Evolutionary conservation across 2,888 invertebrate species (phyloP).

Genomic region (Melinopterus prodromus): DNA sequence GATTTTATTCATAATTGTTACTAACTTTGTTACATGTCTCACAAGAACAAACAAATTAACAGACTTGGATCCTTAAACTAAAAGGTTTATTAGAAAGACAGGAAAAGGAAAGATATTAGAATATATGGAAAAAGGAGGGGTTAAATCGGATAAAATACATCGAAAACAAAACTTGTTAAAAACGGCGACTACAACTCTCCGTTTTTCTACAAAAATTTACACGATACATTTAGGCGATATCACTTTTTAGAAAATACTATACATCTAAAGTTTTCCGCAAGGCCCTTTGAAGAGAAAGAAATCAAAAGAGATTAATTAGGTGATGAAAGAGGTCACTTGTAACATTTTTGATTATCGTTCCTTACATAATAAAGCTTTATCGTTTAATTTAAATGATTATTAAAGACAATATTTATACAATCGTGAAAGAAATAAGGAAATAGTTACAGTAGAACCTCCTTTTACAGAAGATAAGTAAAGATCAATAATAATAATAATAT

Average conservation of each 20-base stretch:
- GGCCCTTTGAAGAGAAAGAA: not conserved
- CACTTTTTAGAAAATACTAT: constrained; percentile 39
- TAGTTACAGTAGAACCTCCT: constrained; percentile 17
- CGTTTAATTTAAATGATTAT: constrained; percentile 26
- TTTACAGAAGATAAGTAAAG: not conserved
- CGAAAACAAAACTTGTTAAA: not conserved
- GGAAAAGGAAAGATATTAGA: not conserved
- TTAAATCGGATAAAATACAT: not conserved
- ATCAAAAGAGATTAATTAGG: not conserved
- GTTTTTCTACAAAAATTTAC: constrained; percentile 13
- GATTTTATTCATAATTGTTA: not conserved
- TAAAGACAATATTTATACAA: constrained; percentile 9
- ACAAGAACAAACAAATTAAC: not conserved
- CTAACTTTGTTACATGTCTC: not conserved
- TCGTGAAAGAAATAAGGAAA: constrained; percentile 25
- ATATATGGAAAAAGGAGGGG: no score
- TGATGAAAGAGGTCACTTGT: not conserved
- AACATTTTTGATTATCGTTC: constrained; percentile 19
- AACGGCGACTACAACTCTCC: not conserved
- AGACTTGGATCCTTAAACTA: not conserved
- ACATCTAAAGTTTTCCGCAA: constrained; percentile 18
- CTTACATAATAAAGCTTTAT: constrained; percentile 27
- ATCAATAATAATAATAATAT: constrained; percentile 16
- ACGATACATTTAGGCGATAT: constrained; percentile 28
- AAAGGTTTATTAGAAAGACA: not conserved